A percentile compares a stretch with the other conserved stretches of the same genome.
These are phyloP conservation scores for Gasterosteus nipponicus DNA, from an alignment of 2,113 vertebrate genomes.

Conservation along the genomic window DNA sequence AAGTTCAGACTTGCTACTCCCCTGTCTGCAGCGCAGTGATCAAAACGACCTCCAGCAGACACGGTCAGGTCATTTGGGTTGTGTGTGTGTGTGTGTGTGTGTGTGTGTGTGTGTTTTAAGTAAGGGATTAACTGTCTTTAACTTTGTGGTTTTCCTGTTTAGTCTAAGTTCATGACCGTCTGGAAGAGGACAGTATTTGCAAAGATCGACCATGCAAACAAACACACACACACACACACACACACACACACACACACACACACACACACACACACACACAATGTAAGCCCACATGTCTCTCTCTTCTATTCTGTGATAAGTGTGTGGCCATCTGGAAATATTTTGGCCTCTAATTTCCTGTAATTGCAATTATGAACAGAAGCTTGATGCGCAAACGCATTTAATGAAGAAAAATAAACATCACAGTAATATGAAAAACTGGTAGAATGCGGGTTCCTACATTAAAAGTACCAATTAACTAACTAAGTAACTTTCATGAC, in stretches of 20 bases:
- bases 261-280: neutral
- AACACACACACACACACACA: conserved; percentile 12
- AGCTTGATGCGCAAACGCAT: neutral
- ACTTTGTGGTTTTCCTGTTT: conserved; percentile 76
- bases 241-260: conserved; percentile 16
- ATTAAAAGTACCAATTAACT: conserved; percentile 4
- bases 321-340: conserved; percentile 35
- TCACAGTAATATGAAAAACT: neutral
- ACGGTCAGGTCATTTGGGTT: conserved; percentile 24
- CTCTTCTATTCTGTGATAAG: conserved; percentile 4
- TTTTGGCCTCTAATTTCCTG: conserved; percentile 23
- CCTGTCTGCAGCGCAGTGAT: conserved; percentile 20
- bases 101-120: conserved; percentile 22
- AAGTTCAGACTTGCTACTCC: conserved; percentile 1
- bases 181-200: conserved; percentile 59
- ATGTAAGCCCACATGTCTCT: neutral
- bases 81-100: conserved; percentile 22
- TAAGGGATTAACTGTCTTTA: conserved; percentile 65
- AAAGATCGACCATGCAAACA: conserved; percentile 31
- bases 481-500: neutral
- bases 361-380: conserved; percentile 7
- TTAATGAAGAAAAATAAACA: neutral
- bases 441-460: conserved; percentile 4
- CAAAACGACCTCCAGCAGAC: conserved; percentile 30
- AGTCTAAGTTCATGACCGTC: conserved; percentile 75